A percentile compares a stretch with the other conserved stretches of the same genome.
phyloP scores from a whole-genome alignment of 2,113 vertebrate genomes.

The Gopherus flavomarginatus region DNA sequence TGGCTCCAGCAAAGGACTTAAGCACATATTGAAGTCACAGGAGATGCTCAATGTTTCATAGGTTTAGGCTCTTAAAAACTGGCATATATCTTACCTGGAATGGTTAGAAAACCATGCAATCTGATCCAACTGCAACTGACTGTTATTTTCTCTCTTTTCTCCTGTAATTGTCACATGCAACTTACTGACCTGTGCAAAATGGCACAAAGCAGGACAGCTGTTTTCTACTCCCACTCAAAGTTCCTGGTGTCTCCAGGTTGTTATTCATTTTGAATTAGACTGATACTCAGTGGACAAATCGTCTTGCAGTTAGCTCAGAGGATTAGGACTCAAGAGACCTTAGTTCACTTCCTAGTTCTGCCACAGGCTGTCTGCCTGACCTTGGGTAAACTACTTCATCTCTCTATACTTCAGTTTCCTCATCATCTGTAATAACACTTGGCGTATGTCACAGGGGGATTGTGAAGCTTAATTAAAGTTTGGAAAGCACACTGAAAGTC shows the following conservation, averaged over 20 bases:
- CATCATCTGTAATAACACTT: not conserved
- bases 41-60: not conserved
- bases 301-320: not conserved
- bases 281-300: not conserved
- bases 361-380: not conserved
- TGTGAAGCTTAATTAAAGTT: fast-evolving
- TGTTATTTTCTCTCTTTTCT: not conserved
- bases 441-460: not conserved
- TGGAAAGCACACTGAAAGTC: not conserved
- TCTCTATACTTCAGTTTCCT: not conserved
- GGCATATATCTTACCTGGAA: not conserved
- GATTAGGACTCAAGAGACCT: not conserved
- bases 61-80: not conserved
- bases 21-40: not conserved
- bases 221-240: not conserved
- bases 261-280: not conserved
- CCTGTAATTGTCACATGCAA: not conserved
- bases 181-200: not conserved
- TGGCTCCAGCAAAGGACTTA: not conserved
- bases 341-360: not conserved
- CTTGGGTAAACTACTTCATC: not conserved
- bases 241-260: not conserved
- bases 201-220: not conserved
- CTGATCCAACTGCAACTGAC: not conserved
- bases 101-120: not conserved